Conservation (phyloP, 2,797 vertebrate genomes). For the Acrocephalus scirpaceus region DNA sequence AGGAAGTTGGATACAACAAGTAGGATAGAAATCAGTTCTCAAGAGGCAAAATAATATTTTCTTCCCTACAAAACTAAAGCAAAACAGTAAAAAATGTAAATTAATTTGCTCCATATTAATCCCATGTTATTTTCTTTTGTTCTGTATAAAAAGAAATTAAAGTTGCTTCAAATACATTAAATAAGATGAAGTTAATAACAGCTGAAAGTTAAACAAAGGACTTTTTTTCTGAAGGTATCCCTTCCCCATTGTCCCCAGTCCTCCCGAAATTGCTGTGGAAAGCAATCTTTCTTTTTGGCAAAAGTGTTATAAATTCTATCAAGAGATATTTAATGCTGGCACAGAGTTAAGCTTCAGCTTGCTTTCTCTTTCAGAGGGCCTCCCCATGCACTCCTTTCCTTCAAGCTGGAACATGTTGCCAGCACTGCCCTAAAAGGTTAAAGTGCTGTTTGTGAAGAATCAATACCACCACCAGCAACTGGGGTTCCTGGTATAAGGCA, state of each 20-base stretch:
- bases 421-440: background rate
- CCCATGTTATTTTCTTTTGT: background rate
- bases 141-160: background rate
- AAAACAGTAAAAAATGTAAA: background rate
- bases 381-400: accelerated
- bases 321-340: background rate
- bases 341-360: background rate
- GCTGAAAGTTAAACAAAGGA: background rate
- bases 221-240: background rate
- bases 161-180: background rate
- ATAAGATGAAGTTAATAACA: background rate
- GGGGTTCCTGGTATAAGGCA: background rate
- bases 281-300: background rate
- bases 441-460: background rate
- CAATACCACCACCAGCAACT: background rate
- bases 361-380: background rate
- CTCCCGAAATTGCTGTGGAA: background rate
- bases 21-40: background rate
- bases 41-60: background rate
- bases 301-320: background rate
- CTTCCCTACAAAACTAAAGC: background rate
- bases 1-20: background rate
- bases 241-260: background rate
- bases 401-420: background rate
- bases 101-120: background rate